Percentiles rank a stretch among this genome's conserved stretches.
These are phyloP conservation scores for Zosterops lateralis DNA, from an alignment of 2,113 vertebrate genomes.

Conservation along the genomic window DNA sequence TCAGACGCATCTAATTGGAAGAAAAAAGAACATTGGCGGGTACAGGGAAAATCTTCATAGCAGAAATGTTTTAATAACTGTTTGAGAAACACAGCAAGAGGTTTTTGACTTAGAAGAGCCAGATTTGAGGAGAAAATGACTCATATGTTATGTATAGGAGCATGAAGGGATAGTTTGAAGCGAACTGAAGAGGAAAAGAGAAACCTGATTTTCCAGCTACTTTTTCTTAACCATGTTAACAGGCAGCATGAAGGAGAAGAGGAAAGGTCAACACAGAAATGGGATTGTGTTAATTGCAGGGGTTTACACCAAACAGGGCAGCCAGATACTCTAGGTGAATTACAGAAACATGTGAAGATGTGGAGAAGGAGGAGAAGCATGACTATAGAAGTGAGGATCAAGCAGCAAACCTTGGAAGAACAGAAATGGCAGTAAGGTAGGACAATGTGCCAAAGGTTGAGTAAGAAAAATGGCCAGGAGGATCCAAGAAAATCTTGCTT, in stretches of 20 bases:
- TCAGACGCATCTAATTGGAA: background rate
- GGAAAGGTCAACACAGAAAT: background rate
- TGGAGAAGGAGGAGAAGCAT: background rate
- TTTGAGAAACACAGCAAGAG: background rate
- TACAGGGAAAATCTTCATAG: background rate
- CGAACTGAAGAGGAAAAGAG: background rate
- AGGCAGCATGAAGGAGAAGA: background rate
- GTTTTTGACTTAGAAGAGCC: background rate
- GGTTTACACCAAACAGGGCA: background rate
- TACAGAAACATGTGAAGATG: background rate
- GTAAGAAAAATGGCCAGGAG: background rate
- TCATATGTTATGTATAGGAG: background rate
- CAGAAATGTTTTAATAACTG: background rate
- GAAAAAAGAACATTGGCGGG: background rate
- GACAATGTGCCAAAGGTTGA: background rate
- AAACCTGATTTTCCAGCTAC: background rate
- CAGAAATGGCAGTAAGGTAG: background rate
- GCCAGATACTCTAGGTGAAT: background rate
- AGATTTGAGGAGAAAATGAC: background rate
- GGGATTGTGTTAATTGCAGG: background rate
- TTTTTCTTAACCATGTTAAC: background rate
- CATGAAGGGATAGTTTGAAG: background rate
- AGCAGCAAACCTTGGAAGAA: background rate
- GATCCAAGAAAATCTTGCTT: background rate
- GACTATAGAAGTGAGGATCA: background rate